A percentile compares a stretch with the other conserved stretches of the same genome.
phyloP scores from a whole-genome alignment of 1,140 invertebrate species.

The Calephelis virginiensis region DNA sequence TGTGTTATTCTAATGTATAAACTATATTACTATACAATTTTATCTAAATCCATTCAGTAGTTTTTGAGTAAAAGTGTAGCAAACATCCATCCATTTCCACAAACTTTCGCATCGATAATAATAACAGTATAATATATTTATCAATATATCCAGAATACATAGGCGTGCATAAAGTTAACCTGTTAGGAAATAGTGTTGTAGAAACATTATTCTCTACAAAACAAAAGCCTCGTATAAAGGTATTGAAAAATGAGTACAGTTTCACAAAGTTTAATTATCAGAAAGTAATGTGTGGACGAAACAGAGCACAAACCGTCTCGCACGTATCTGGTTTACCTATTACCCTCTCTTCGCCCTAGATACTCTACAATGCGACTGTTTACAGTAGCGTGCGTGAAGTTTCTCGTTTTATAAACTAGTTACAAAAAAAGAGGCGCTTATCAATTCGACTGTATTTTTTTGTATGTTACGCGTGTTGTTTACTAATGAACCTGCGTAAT shows the following conservation, averaged over 20 bases:
- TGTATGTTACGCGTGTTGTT: neutral
- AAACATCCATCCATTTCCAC: too few relatives aligned
- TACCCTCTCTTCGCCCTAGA: conserved; percentile 55
- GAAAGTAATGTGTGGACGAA: conserved; percentile 35
- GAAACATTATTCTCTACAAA: neutral
- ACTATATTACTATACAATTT: too few relatives aligned
- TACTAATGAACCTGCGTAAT: too few relatives aligned
- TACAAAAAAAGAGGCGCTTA: neutral
- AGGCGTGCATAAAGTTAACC: too few relatives aligned
- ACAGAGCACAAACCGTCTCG: conserved; percentile 58
- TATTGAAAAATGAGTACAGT: neutral
- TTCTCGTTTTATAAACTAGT: neutral
- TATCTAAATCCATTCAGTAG: too few relatives aligned
- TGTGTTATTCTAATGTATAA: too few relatives aligned
- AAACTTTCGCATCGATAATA: too few relatives aligned
- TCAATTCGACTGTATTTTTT: neutral
- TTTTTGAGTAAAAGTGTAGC: too few relatives aligned
- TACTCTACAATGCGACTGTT: conserved; percentile 35
- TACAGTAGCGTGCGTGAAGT: neutral
- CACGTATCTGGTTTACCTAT: conserved; percentile 47
- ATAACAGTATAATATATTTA: too few relatives aligned
- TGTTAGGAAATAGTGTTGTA: neutral
- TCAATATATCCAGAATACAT: too few relatives aligned
- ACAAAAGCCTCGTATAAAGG: too few relatives aligned
- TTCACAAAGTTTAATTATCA: conserved; percentile 9